Evolutionary conservation across 2,797 vertebrate species (phyloP).

Genomic region (Argyrosomus regius): DNA sequence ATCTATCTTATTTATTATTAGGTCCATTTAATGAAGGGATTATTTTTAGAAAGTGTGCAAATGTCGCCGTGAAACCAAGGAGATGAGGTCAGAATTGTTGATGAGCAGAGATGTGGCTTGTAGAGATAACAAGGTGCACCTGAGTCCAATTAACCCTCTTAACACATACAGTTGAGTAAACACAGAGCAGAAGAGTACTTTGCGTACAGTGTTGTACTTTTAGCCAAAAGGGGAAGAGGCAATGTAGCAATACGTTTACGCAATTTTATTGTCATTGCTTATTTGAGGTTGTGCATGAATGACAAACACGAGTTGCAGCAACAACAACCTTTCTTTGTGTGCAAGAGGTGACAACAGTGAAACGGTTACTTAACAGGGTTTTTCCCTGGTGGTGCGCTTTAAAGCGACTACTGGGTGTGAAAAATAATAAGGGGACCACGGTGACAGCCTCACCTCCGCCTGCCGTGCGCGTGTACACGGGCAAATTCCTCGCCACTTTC

Average conservation of each 20-base stretch:
- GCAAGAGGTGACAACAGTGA: not conserved
- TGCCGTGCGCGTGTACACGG: slow-evolving; percentile 90
- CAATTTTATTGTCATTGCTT: not conserved
- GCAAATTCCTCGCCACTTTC: slow-evolving; percentile 90
- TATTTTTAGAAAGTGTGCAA: not conserved
- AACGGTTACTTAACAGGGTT: not conserved
- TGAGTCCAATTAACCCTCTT: slow-evolving; percentile 51
- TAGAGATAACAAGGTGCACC: slow-evolving; percentile 44
- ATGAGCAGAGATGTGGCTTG: slow-evolving; percentile 6
- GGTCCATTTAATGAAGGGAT: not conserved
- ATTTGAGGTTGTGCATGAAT: not conserved
- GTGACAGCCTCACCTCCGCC: slow-evolving; percentile 86
- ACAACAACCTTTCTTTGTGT: not conserved
- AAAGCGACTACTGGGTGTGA: too few relatives aligned
- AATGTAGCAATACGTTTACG: slow-evolving; percentile 9
- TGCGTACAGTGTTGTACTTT: not conserved
- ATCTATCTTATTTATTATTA: not conserved
- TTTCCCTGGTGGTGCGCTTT: not conserved
- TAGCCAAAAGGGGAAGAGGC: slow-evolving; percentile 25
- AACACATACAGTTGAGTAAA: slow-evolving; percentile 25
- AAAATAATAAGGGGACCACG: not conserved
- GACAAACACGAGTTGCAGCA: not conserved
- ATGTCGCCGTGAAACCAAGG: slow-evolving; percentile 1
- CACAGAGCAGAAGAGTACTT: slow-evolving; percentile 16
- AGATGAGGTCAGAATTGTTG: not conserved